A percentile compares a stretch with the other conserved stretches of the same genome.
phyloP scores from a whole-genome alignment of 1,140 invertebrate species.

The Uloborus diversus region DNA sequence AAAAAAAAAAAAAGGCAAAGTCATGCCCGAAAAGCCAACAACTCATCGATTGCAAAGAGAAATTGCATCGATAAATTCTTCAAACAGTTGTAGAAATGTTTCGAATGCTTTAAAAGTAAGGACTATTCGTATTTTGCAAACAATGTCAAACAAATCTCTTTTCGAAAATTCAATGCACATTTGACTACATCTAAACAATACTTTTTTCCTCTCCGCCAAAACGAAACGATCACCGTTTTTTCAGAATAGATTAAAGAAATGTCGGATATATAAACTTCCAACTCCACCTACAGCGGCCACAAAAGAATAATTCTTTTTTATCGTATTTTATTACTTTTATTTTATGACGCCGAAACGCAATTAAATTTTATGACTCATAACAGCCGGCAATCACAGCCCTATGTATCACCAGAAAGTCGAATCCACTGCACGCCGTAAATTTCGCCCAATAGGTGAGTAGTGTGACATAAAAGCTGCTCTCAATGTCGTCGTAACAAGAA shows the following conservation, averaged over 20 bases:
- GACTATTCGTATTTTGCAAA: neutral
- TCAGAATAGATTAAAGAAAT: neutral
- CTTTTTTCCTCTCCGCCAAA: no score
- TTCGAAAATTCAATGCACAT: neutral
- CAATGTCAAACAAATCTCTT: neutral
- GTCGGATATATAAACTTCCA: neutral
- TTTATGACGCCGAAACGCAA: conserved; percentile 46
- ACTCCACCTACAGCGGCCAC: neutral
- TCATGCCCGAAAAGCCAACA: neutral
- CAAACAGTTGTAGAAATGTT: neutral
- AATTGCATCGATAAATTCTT: neutral
- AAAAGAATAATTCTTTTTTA: conserved; percentile 4
- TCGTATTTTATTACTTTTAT: conserved; percentile 52
- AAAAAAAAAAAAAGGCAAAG: neutral
- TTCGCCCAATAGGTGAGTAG: conserved; percentile 34
- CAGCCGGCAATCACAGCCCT: conserved; percentile 39
- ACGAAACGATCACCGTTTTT: no score
- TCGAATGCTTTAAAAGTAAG: neutral
- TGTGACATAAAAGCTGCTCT: conserved; percentile 49
- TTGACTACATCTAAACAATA: neutral
- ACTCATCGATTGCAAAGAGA: neutral
- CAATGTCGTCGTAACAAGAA: conserved; percentile 48
- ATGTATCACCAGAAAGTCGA: conserved; percentile 40
- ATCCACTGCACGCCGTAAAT: conserved; percentile 33
- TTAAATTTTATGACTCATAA: conserved; percentile 54